Evolutionary conservation across 92 coral and sea anemone genomes (phyloP).

Genomic region (Plumapathes pennacea): DNA sequence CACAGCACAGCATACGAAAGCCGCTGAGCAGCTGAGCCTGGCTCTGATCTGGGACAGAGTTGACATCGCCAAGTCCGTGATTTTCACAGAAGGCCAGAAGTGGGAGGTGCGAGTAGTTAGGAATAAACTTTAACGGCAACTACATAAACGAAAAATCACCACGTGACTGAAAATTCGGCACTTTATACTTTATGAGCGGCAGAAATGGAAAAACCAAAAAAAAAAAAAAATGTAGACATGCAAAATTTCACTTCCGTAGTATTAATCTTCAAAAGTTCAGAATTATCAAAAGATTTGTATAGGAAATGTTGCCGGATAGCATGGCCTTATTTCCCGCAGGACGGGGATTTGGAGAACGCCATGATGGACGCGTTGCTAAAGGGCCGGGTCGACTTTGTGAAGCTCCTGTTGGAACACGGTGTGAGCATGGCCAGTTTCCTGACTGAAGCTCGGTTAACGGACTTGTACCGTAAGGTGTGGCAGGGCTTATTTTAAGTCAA

Average conservation of each 20-base stretch:
- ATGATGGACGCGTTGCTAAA: constrained; percentile 82
- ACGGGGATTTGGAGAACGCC: constrained; percentile 58
- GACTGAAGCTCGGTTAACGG: constrained; percentile 42
- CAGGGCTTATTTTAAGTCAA: too few relatives aligned
- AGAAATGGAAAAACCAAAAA: too few relatives aligned
- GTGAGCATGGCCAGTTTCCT: constrained; percentile 69
- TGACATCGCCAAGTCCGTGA: constrained; percentile 86
- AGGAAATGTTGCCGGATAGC: neutral
- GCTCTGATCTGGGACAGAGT: constrained; percentile 86
- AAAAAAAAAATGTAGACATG: too few relatives aligned
- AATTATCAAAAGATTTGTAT: too few relatives aligned
- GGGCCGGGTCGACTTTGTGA: constrained; percentile 81
- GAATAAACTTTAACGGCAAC: too few relatives aligned
- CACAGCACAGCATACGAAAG: constrained; percentile 72
- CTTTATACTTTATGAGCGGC: too few relatives aligned
- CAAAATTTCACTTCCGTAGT: too few relatives aligned
- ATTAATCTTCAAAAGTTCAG: too few relatives aligned
- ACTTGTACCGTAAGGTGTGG: constrained; percentile 72
- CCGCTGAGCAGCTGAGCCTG: constrained; percentile 86
- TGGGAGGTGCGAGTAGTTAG: constrained; percentile 79
- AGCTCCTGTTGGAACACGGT: constrained; percentile 76
- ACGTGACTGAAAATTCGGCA: too few relatives aligned
- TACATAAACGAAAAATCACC: too few relatives aligned
- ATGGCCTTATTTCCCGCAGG: constrained; percentile 12
- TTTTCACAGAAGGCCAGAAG: constrained; percentile 68